Conservation (phyloP, 2,888 invertebrate genomes). For the Diplolepis rosae region DNA sequence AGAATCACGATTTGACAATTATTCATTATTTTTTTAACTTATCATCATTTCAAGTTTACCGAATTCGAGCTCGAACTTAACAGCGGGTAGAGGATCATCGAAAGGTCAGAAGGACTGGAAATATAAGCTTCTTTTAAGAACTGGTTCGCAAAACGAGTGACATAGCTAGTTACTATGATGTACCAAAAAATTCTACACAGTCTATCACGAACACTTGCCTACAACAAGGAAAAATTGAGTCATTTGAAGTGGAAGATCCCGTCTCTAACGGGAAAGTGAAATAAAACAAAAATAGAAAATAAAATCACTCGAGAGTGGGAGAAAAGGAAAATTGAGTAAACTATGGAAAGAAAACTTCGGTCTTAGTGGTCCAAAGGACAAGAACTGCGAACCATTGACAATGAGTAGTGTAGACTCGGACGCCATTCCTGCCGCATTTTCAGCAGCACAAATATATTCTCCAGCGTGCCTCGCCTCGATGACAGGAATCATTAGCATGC, state of each 20-base stretch:
- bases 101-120: neutral
- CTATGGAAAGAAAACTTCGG: slow-evolving; percentile 41
- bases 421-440: slow-evolving; percentile 73
- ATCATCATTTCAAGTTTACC: too few species aligned
- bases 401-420: slow-evolving; percentile 71
- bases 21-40: too few species aligned
- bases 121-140: neutral
- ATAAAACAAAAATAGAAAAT: slow-evolving; percentile 30
- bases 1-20: neutral
- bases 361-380: slow-evolving; percentile 26
- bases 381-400: slow-evolving; percentile 73
- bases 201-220: neutral
- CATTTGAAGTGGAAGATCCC: neutral
- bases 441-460: slow-evolving; percentile 74
- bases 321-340: slow-evolving; percentile 28
- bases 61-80: neutral
- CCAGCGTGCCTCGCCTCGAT: slow-evolving; percentile 76
- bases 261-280: slow-evolving; percentile 13
- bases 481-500: slow-evolving; percentile 81
- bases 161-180: neutral
- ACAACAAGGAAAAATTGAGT: neutral
- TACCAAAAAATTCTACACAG: neutral
- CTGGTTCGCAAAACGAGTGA: neutral
- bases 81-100: neutral
- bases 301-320: slow-evolving; percentile 35